A percentile compares a stretch with the other conserved stretches of the same genome.
Evolutionary conservation across 2,888 invertebrate genomes (phyloP).

Genomic region (Agriopis aurantiaria): DNA sequence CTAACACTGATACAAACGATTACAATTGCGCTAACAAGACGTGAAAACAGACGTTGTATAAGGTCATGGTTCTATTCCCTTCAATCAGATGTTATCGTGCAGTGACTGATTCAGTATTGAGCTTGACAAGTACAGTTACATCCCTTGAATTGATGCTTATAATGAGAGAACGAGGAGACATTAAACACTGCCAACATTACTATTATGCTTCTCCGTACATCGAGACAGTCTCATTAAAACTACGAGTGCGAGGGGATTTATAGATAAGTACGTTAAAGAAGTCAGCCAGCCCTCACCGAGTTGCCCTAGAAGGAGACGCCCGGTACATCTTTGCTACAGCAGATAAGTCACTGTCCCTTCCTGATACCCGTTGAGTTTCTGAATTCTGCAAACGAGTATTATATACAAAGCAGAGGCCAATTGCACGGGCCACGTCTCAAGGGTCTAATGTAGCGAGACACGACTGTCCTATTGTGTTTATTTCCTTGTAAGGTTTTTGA

Average conservation of each 20-base stretch:
- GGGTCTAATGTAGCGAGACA: conserved; percentile 80
- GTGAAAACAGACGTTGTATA: conserved; percentile 59
- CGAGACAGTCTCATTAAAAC: conserved; percentile 52
- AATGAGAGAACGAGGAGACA: conserved; percentile 33
- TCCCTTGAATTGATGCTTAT: conserved; percentile 47
- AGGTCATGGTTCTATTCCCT: conserved; percentile 64
- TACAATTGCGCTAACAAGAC: conserved; percentile 72
- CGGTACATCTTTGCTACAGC: conserved; percentile 71
- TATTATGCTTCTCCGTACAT: conserved; percentile 3
- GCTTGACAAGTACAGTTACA: conserved; percentile 53
- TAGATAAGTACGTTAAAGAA: conserved; percentile 69
- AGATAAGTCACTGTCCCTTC: conserved; percentile 77
- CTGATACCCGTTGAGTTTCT: conserved; percentile 76
- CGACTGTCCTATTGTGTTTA: conserved; percentile 84
- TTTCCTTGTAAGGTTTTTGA: conserved; percentile 82
- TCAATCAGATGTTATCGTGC: conserved; percentile 57
- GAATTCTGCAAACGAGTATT: conserved; percentile 82
- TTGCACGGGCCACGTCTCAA: conserved; percentile 74
- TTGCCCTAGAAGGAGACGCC: conserved; percentile 37
- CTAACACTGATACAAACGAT: conserved; percentile 53
- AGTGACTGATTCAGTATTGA: conserved; percentile 58
- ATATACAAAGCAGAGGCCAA: conserved; percentile 81
- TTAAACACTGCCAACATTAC: conserved; percentile 6
- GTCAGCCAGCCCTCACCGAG: conserved; percentile 62
- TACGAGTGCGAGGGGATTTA: conserved; percentile 60